Conservation (phyloP, 2,113 vertebrate genomes). For the Anoura caudifer region DNA sequence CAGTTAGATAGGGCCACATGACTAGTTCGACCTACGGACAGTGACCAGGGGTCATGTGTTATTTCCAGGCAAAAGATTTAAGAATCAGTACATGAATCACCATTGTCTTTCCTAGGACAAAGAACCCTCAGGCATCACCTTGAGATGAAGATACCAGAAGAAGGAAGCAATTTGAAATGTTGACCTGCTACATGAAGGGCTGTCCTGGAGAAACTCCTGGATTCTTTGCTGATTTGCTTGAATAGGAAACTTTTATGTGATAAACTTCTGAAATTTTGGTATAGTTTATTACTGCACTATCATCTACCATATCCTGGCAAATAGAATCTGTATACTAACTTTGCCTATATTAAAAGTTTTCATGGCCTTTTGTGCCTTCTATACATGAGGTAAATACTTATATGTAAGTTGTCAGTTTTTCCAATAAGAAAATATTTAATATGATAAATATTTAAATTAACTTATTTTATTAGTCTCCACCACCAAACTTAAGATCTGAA, state of each 20-base stretch:
- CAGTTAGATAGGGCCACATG: neutral
- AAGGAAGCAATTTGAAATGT: neutral
- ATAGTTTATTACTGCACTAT: neutral
- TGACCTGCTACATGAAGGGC: neutral
- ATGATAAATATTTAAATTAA: neutral
- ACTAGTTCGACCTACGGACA: neutral
- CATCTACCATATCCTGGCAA: neutral
- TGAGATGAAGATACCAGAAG: neutral
- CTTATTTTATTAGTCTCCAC: neutral
- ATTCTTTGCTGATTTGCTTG: neutral
- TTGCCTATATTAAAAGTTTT: neutral
- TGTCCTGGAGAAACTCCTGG: neutral
- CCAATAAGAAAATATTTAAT: neutral
- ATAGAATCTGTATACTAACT: neutral
- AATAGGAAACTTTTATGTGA: neutral
- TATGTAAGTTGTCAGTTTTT: neutral
- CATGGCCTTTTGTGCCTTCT: neutral
- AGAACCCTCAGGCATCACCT: neutral
- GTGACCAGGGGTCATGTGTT: neutral
- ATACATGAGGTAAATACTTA: neutral
- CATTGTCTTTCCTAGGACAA: neutral
- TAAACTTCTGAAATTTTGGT: neutral
- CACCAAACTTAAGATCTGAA: neutral
- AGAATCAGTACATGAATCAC: neutral
- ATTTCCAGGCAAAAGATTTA: neutral